Evolutionary conservation across 2,113 vertebrate species (phyloP), one percentile per base, ranked within the genome.

Genomic region (Oceanites oceanicus): DNA sequence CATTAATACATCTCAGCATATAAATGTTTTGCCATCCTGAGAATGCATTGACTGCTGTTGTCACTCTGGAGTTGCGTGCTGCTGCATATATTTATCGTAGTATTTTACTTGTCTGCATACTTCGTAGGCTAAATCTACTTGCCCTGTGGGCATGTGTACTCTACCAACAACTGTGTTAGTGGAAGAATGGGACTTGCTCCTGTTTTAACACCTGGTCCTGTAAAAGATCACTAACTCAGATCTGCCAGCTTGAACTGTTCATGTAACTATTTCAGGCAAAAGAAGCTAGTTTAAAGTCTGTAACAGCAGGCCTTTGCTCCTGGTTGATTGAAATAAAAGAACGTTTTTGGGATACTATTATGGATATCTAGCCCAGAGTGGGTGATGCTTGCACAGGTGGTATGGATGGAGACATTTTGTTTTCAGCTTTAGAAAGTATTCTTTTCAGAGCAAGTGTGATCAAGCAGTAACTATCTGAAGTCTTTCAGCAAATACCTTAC

Each of bases 331-430:
- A 50, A 62, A 56, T 36, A 13, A 66, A 70, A 27, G 8, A 29
- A 4, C 2, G 2, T 2, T 32, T 50, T 68, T 16, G 30, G 17
- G 30, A 29, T 30, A 3, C 5, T 7, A 0, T 40, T 49, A 36
- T 10, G 19, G 10, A 36, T 73, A 34, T 3, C 8, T 63, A 47
- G 6, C 9, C 11, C 27, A 38, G 26, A 67, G 18, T 36, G 4
- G 13, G 13, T 79, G 38, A 7, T 56, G 20, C 3, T 65, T 61
- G 29, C 10, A 25, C 27, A 36, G 5, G 11, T 21, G 32, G 30
- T 27, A 20, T 14, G 6, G n/a, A 19, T 45, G n/a, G 38, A 74
- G 11, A 6, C 3, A 2, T 42, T 87, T 62, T 50, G 17, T 10
- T 58, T 62, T 84, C 16, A 45, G 36, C 10, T 85, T 86, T 25